phyloP scores from a whole-genome alignment of 2,888 invertebrate genomes.

The Aporophyla lueneburgensis region DNA sequence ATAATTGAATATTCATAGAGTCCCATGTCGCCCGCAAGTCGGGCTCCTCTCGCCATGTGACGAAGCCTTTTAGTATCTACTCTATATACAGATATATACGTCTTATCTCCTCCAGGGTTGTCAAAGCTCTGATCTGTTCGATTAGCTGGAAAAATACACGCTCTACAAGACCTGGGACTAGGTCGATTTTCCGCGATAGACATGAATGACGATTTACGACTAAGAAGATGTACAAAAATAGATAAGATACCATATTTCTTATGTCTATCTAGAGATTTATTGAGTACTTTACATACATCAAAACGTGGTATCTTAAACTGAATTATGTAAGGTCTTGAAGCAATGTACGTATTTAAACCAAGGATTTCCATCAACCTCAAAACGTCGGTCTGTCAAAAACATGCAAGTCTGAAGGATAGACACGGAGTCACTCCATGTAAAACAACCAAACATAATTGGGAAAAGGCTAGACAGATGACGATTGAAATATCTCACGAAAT shows the following conservation, averaged over 20 bases:
- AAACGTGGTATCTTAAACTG: not conserved
- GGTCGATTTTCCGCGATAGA: not conserved
- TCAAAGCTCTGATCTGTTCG: slow-evolving; percentile 29
- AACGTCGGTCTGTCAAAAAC: not conserved
- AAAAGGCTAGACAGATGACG: no score
- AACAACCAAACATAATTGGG: no score
- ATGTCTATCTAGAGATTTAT: not conserved
- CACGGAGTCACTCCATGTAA: no score
- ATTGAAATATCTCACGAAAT: no score
- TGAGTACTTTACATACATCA: not conserved
- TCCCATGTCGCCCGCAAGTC: slow-evolving; percentile 86
- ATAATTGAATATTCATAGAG: slow-evolving; percentile 88
- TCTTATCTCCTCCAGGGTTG: slow-evolving; percentile 77
- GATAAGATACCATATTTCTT: not conserved
- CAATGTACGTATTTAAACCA: not conserved
- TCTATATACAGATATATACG: slow-evolving; percentile 62
- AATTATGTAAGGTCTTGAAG: not conserved
- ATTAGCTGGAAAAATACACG: not conserved
- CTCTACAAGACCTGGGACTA: not conserved
- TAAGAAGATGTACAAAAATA: not conserved
- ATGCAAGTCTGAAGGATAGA: no score
- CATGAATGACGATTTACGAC: not conserved
- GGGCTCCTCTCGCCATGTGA: slow-evolving; percentile 79
- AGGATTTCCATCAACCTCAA: not conserved
- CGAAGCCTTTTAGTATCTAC: slow-evolving; percentile 78